Evolutionary conservation across 2,888 invertebrate genomes (phyloP), one percentile per base, ranked within the genome.

Genomic region (Tachina fera): DNA sequence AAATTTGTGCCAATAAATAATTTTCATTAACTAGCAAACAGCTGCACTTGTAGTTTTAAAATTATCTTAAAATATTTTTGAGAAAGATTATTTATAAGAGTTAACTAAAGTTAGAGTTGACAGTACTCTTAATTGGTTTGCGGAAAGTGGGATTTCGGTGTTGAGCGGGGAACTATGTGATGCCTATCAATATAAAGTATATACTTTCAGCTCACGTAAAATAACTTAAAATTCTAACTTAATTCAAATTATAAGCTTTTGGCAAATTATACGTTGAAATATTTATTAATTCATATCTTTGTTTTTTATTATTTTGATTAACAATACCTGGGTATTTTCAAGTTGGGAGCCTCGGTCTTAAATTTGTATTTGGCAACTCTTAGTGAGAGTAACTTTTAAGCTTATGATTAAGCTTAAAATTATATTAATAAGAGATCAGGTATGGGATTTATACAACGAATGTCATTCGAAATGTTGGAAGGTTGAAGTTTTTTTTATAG

Each of bases 1-100:
- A 47, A 9, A 67, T n/a, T 31, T 67, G 11, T 49, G 31, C 22
- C 14, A 31, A 39, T 39, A 58, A 60, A 60, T 39, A 14, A 47
- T 31, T 71, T 45, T n/a, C 19, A 58, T 19, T 41, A 22, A 49
- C 31, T 39, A 47, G 39, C 13, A 60, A 74, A 74, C 74, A 74
- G 60, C 61, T 74, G 61, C 41, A 5, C 19, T 70, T 43, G 14
- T 47, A 14, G 9, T 16, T 22, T 10, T 14, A 45, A 31, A 31
- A 6, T 31, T 13, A 47, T 47, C 65, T 68, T 53, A 19, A 56
- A 11, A 9, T 5, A 14, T 19, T 47, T 13, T 9, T 31, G 22
- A 31, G 14, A 67, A 47, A 14, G 22, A 39, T 14, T n/a, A 16
- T 68, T 14, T n/a, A 16, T 51, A 51, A 10, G 41, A 60, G 53